A percentile compares a stretch with the other conserved stretches of the same genome.
These are phyloP conservation scores for Petrolisthes cinctipes DNA, from an alignment of 2,888 invertebrate genomes.

Conservation along the genomic window DNA sequence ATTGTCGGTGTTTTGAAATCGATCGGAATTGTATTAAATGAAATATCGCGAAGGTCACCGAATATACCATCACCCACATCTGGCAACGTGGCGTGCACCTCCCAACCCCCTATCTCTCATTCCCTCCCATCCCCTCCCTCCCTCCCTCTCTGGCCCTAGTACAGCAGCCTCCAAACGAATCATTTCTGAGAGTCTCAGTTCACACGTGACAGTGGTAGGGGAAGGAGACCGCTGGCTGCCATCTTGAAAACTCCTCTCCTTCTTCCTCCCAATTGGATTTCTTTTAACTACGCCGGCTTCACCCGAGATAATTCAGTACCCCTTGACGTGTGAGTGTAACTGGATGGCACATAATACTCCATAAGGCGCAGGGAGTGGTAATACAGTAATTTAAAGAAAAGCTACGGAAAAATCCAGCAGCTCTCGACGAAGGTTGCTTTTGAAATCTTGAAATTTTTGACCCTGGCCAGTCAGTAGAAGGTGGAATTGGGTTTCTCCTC, in stretches of 20 bases:
- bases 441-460: too few relatives aligned
- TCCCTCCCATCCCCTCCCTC: background rate
- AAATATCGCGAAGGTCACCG: background rate
- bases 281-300: background rate
- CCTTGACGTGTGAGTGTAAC: too few relatives aligned
- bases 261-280: slow-evolving; percentile 17
- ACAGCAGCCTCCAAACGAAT: slow-evolving; percentile 16
- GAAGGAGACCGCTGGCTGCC: slow-evolving; percentile 5
- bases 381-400: too few relatives aligned
- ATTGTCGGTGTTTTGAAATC: background rate
- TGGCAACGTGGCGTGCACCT: background rate
- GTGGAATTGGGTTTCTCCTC: too few relatives aligned
- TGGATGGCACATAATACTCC: too few relatives aligned
- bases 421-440: too few relatives aligned
- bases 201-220: slow-evolving; percentile 43
- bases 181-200: slow-evolving; percentile 43
- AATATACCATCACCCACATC: background rate
- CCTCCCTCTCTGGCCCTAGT: slow-evolving; percentile 3
- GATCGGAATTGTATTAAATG: background rate
- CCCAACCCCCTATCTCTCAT: background rate
- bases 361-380: too few relatives aligned
- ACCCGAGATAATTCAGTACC: background rate
- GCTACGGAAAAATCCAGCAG: too few relatives aligned
- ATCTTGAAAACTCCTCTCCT: background rate
- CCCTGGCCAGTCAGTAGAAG: too few relatives aligned